phyloP scores from a whole-genome alignment of 2,113 vertebrate genomes.

The Rostratula benghalensis region DNA sequence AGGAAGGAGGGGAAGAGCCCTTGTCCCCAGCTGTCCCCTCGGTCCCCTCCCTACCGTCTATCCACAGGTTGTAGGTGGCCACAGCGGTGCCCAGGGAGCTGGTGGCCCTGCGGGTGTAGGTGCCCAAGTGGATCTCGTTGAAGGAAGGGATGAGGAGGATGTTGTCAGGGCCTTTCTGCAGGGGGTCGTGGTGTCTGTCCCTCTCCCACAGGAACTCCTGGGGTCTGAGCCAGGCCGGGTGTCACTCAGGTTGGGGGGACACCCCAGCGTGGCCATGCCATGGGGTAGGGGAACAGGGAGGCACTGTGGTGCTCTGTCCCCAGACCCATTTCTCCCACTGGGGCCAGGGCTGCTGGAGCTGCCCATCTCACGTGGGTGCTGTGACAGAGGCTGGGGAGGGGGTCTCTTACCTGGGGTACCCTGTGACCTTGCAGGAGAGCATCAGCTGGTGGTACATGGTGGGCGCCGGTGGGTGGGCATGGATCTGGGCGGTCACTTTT shows the following conservation, averaged over 20 bases:
- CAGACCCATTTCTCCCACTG: background rate
- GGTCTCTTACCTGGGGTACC: background rate
- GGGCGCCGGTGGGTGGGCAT: rapidly evolving
- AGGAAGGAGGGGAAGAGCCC: background rate
- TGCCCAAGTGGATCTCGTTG: background rate
- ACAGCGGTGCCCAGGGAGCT: background rate
- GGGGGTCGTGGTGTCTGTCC: background rate
- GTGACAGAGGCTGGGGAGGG: background rate
- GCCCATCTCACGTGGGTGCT: background rate
- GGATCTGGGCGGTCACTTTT: background rate
- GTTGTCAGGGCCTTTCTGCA: background rate
- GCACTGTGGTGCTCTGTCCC: background rate
- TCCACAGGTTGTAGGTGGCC: background rate
- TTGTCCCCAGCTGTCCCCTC: background rate
- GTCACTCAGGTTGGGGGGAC: background rate
- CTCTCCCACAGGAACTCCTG: background rate
- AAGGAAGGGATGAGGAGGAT: background rate
- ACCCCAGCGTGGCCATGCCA: rapidly evolving
- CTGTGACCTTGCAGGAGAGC: background rate
- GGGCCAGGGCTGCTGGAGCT: background rate
- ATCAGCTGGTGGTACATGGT: background rate
- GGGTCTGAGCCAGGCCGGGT: background rate
- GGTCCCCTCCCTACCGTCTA: background rate
- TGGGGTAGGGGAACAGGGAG: too few species aligned
- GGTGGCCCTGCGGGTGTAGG: background rate